A percentile compares a stretch with the other conserved stretches of the same genome.
Evolutionary conservation across 2,888 invertebrate genomes (phyloP).

Genomic region (Helobdella robusta): DNA sequence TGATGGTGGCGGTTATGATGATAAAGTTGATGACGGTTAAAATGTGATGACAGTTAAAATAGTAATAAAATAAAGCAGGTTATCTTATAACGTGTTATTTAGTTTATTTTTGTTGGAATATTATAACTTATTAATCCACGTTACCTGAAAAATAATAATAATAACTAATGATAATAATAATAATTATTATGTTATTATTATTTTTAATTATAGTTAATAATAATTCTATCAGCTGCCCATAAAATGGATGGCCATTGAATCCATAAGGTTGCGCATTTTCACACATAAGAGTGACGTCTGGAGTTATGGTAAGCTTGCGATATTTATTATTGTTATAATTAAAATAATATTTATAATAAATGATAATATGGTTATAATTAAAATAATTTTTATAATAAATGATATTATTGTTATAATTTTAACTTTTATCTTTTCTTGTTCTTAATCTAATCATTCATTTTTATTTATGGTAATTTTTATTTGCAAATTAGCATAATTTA

Average conservation of each 20-base stretch:
- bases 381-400: too few species aligned
- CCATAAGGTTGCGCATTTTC: constrained; percentile 86
- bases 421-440: too few species aligned
- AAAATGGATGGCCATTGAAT: constrained; percentile 86
- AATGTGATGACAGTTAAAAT: neutral
- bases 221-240: constrained; percentile 30
- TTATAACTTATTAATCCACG: neutral
- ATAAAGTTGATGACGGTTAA: too few species aligned
- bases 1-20: neutral
- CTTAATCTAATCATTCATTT: too few species aligned
- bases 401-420: too few species aligned
- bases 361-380: too few species aligned
- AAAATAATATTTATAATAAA: too few species aligned
- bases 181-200: neutral
- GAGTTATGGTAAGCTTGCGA: constrained; percentile 25
- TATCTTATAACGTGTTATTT: neutral
- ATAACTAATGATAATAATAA: neutral
- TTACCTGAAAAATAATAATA: neutral
- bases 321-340: neutral
- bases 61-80: neutral
- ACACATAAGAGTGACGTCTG: constrained; percentile 97
- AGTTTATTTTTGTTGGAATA: neutral
- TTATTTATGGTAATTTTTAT: too few species aligned
- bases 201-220: neutral
- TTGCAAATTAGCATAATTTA: too few species aligned